A percentile compares a stretch with the other conserved stretches of the same genome.
Evolutionary conservation across 2,888 invertebrate genomes (phyloP).

Genomic region (Apamea monoglypha): DNA sequence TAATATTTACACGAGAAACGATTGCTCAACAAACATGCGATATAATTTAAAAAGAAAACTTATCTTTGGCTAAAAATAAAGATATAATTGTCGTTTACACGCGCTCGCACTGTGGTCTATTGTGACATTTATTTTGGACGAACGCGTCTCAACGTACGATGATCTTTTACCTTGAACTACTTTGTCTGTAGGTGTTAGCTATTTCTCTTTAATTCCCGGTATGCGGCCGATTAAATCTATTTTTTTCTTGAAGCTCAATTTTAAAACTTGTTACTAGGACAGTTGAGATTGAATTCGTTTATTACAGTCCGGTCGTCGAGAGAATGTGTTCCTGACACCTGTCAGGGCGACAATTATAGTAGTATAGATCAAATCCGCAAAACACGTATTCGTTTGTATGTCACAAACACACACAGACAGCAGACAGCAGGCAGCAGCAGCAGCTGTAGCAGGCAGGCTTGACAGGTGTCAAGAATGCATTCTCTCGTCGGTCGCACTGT

Average conservation of each 20-base stretch:
- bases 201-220: slow-evolving; percentile 12
- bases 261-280: background rate
- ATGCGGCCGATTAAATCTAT: background rate
- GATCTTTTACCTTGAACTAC: slow-evolving; percentile 40
- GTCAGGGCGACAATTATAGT: background rate
- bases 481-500: background rate
- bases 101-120: slow-evolving; percentile 24
- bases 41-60: slow-evolving; percentile 63
- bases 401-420: no score
- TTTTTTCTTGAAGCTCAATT: background rate
- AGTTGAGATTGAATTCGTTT: background rate
- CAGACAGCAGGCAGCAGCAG: no score
- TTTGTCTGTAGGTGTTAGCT: slow-evolving; percentile 5
- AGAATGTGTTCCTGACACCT: background rate
- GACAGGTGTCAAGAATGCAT: background rate
- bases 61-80: slow-evolving; percentile 63
- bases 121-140: slow-evolving; percentile 40
- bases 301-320: background rate
- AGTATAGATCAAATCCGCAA: background rate
- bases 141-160: slow-evolving; percentile 10
- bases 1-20: slow-evolving; percentile 73
- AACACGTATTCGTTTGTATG: background rate
- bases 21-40: slow-evolving; percentile 69
- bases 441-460: no score
- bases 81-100: slow-evolving; percentile 49